Base-by-base conservation (phyloP, 2,113 vertebrate genomes). In the Caracal caracal region DNA sequence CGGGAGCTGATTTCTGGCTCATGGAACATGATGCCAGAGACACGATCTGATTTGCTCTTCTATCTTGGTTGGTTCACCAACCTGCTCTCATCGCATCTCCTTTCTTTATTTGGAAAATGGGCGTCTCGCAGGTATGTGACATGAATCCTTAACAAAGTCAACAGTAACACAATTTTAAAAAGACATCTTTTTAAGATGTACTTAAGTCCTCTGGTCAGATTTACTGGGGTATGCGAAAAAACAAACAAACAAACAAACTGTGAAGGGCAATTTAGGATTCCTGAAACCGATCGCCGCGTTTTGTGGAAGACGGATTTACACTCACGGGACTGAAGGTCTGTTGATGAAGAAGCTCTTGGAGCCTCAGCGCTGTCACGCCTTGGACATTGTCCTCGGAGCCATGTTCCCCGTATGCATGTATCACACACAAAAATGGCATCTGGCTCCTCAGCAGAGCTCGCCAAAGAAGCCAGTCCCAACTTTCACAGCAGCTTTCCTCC, bases 401-500 rank as follows among this genome's bases (percentile, higher is more conserved):
- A 1, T 51, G n/a, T 51, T 92, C 49, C 82, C 68, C 76, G 8
- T 20, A 17, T 61, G 86, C 49, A 65, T 7, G 37, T 40, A 53
- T 37, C 0, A 1, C 5, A 15, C 83, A 35, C 81, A 82, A 59
- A 76, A 73, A 76, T 35, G 87, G 92, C 92, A 90, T 86, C 95
- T 94, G 93, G 86, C 68, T 68, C 40, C 59, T 63, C 28, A 3
- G 79, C n/a, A 66, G 75, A 93, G 80, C 91, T 68, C 35, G 63
- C 92, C 93, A 89, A 68, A 65, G 80, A 93, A 71, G 59, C 87
- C 89, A 66, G 85, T 51, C 95, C 84, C 91, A 96, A 91, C 63
- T 83, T 97, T 70, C 81, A 76, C 73, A 66, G 92, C 86, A 81
- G 92, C 89, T 92, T 95, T 96, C 63, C 82, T 95, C 94, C 51